A percentile compares a stretch with the other conserved stretches of the same genome.
Conservation (phyloP, 2,797 vertebrate genomes). For the Agapornis canus region DNA sequence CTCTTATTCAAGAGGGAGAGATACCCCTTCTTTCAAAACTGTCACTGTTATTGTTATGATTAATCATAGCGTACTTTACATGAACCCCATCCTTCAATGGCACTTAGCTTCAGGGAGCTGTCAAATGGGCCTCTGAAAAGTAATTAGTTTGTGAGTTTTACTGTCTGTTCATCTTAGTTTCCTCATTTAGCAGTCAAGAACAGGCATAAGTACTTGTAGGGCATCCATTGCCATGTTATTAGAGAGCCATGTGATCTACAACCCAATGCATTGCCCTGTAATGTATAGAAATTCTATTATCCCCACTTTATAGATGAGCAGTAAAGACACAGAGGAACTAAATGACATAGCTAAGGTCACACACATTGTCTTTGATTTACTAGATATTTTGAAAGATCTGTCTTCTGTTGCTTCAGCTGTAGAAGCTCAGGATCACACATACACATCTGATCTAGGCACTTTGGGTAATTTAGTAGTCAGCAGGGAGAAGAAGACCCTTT, state of each 20-base stretch:
- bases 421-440: background rate
- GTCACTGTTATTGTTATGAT: background rate
- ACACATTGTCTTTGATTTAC: background rate
- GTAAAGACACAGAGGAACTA: background rate
- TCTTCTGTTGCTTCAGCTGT: constrained; percentile 7
- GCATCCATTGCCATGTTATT: background rate
- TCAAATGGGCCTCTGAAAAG: background rate
- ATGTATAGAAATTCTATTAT: background rate
- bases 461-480: background rate
- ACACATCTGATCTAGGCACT: background rate
- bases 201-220: background rate
- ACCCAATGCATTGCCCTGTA: background rate
- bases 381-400: background rate
- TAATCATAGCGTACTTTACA: background rate
- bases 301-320: background rate
- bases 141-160: background rate
- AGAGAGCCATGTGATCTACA: background rate
- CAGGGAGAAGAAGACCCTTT: background rate
- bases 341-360: background rate
- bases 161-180: background rate
- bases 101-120: background rate
- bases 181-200: background rate
- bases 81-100: background rate
- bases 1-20: background rate
- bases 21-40: background rate